Percentiles rank a stretch among this genome's conserved stretches.
Conservation (phyloP, 2,797 vertebrate species). For the Remorina albescens region DNA sequence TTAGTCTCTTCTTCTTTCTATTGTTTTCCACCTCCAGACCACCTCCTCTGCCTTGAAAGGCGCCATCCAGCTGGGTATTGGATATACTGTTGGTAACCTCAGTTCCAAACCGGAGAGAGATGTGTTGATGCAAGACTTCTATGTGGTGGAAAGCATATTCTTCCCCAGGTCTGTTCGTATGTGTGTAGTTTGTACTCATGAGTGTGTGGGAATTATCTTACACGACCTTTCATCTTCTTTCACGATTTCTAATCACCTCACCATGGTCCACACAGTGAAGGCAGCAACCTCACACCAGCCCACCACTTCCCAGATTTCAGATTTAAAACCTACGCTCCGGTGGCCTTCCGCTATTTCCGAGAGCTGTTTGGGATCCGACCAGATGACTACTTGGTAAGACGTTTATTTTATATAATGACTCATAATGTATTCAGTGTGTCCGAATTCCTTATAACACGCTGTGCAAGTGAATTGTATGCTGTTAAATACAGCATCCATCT, state of each 20-base stretch:
- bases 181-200: neutral
- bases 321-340: constrained; percentile 97
- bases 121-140: constrained; percentile 99
- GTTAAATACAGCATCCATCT: too few relatives aligned
- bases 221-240: constrained; percentile 40
- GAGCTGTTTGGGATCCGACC: constrained; percentile 98
- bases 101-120: constrained; percentile 98
- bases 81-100: constrained; percentile 96
- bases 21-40: constrained; percentile 83
- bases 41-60: constrained; percentile 97
- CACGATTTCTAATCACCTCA: neutral
- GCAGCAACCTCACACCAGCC: constrained; percentile 96
- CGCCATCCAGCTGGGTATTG: constrained; percentile 97
- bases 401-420: neutral
- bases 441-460: neutral
- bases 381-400: constrained; percentile 94
- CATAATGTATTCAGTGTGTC: neutral
- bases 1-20: constrained; percentile 28
- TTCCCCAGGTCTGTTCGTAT: constrained; percentile 89
- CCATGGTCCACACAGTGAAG: constrained; percentile 85
- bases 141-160: constrained; percentile 98
- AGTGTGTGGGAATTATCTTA: neutral
- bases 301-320: constrained; percentile 97
- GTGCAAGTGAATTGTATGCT: too few relatives aligned
- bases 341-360: constrained; percentile 97